Conservation (phyloP, 1,140 invertebrate species). For the Drosophila biarmipes region DNA sequence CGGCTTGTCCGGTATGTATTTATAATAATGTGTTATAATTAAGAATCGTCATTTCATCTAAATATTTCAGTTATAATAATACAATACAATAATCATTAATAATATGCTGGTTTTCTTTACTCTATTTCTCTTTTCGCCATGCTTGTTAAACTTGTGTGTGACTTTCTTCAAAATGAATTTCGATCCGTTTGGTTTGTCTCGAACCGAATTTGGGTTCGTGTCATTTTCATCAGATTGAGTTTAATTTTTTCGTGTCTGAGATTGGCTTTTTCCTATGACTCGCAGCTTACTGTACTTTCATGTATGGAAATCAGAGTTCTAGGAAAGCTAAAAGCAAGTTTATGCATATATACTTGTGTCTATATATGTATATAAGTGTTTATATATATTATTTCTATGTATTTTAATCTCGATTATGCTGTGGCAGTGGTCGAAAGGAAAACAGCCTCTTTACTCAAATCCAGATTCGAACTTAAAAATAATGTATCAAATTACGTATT, state of each 20-base stretch:
- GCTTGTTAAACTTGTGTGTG: conserved; percentile 53
- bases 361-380: conserved; percentile 53
- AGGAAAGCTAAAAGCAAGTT: conserved; percentile 81
- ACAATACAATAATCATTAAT: conserved; percentile 83
- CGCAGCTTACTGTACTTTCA: conserved; percentile 47
- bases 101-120: conserved; percentile 55
- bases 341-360: conserved; percentile 62
- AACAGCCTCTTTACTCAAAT: conserved; percentile 43
- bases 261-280: conserved; percentile 41
- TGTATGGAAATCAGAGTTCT: conserved; percentile 71
- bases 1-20: conserved; percentile 75
- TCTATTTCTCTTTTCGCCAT: conserved; percentile 34
- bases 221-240: conserved; percentile 30
- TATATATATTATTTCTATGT: conserved; percentile 52
- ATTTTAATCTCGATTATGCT: conserved; percentile 65
- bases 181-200: conserved; percentile 39
- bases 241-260: conserved; percentile 49
- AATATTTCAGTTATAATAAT: conserved; percentile 85
- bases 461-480: conserved; percentile 16
- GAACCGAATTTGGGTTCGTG: conserved; percentile 17
- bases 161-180: conserved; percentile 23
- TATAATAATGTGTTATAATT: conserved; percentile 84
- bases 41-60: conserved; percentile 84
- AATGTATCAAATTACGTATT: conserved; percentile 42
- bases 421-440: conserved; percentile 42